Percentiles rank a stretch among this genome's conserved stretches.
Evolutionary conservation across 2,888 invertebrate genomes (phyloP).

Genomic region (Brenthis hecate): DNA sequence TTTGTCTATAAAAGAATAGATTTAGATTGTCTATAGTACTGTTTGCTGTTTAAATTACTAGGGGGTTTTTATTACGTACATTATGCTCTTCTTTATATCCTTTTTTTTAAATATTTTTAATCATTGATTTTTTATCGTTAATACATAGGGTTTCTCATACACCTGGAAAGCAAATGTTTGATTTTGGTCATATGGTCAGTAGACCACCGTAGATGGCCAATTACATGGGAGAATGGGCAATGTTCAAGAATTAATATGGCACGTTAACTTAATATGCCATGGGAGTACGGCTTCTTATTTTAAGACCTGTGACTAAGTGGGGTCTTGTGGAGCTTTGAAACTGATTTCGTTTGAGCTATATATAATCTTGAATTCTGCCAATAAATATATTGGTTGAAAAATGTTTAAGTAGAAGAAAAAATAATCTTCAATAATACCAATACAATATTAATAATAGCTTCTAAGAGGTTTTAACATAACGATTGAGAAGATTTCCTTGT

Average conservation of each 20-base stretch:
- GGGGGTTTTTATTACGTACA: too few relatives aligned
- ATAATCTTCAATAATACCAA: too few relatives aligned
- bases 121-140: constrained; percentile 4
- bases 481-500: not conserved
- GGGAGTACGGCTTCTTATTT: constrained; percentile 19
- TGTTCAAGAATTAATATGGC: constrained; percentile 31
- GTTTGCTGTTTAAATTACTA: not conserved
- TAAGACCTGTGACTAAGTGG: not conserved
- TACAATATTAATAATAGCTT: not conserved
- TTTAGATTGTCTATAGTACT: not conserved
- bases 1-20: constrained; percentile 12
- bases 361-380: too few relatives aligned
- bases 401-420: too few relatives aligned
- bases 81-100: too few relatives aligned
- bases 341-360: not conserved
- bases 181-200: constrained; percentile 54
- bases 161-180: constrained; percentile 42
- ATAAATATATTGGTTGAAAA: too few relatives aligned
- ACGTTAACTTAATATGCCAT: constrained; percentile 19
- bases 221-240: constrained; percentile 58
- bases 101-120: not conserved
- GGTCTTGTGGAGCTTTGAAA: not conserved
- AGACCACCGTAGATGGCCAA: constrained; percentile 55
- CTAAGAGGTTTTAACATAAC: not conserved
- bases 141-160: constrained; percentile 49